Evolutionary conservation across 2,797 vertebrate genomes (phyloP).

Genomic region (Adrianichthys oophorus): DNA sequence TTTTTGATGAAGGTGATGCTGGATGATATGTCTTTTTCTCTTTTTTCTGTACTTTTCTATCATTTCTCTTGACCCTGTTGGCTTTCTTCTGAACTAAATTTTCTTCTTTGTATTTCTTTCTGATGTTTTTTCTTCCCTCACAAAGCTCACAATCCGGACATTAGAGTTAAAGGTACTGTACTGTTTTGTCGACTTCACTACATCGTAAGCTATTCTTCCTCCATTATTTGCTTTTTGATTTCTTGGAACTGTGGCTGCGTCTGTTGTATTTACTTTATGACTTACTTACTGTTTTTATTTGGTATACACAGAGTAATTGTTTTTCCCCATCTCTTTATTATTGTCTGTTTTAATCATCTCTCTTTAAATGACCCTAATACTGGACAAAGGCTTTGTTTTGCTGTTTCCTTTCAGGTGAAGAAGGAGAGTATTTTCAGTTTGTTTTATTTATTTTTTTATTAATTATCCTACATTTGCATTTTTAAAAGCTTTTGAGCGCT

Average conservation of each 20-base stretch:
- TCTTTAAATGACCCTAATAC: not conserved
- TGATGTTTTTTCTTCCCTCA: constrained; percentile 20
- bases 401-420: not conserved
- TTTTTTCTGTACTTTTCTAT: not conserved
- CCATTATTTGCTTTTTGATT: constrained; percentile 39
- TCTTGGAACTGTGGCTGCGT: constrained; percentile 24
- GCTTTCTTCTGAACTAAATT: constrained; percentile 33
- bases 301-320: not conserved
- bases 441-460: not conserved
- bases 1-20: constrained; percentile 3
- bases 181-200: constrained; percentile 34
- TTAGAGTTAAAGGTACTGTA: constrained; percentile 99
- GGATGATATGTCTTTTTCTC: not conserved
- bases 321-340: not conserved
- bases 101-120: constrained; percentile 64
- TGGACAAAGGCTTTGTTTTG: not conserved
- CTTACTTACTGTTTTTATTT: not conserved
- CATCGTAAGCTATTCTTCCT: constrained; percentile 28
- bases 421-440: not conserved
- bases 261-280: constrained; percentile 1
- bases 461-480: no score
- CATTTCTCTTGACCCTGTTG: not conserved
- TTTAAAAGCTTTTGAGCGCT: no score
- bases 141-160: constrained; percentile 90
- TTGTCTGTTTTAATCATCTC: not conserved